Evolutionary conservation across 2,797 vertebrate species (phyloP), one percentile per base, ranked within the genome.

Genomic region (Leptatherina wallacei): DNA sequence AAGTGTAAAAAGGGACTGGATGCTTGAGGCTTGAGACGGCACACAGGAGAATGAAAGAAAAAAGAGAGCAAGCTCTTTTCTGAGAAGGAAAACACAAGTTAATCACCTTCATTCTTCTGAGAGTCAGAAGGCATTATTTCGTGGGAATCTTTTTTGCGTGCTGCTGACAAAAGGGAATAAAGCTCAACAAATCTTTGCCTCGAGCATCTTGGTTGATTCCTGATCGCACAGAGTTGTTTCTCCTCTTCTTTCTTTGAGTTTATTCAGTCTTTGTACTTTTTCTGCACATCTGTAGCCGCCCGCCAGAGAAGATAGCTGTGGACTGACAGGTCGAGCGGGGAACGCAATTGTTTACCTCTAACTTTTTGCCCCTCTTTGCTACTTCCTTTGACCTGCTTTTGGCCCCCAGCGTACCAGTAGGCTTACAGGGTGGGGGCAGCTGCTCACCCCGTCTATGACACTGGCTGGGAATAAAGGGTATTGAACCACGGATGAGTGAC

Each of bases 151-250:
- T 81, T 68, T 44, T 29, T 2, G 16, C 75, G 71, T 74, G 65
- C 72, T 57, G 65, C 71, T 82, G 84, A 90, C 70, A 77, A 49
- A 61, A 77, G 13, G 65, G 35, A 71, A 75, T 71, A 77, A 65
- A 85, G 80, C 79, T 35, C 52, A 75, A 78, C 73, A 85, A 82
- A 78, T 85, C 84, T 80, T 65, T 8, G 54, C 84, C 81, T 78
- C 11, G 0, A 78, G 78, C 81, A 72, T 56, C 78, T 72, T 9
- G 60, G 44, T 65, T 90, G 65, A 77, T 85, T 83, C 79, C 52
- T 71, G 62, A 71, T 78, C 73, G 47, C 75, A 58, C 75, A 30
- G 73, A 32, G 62, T 9, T 30, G 73, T 70, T 71, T 70, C 32
- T 77, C 33, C 22, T 24, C 24, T 66, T 58, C 40, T 52, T n/a